Evolutionary conservation across 2,797 vertebrate species (phyloP).

Genomic region (Micromesistius poutassou): DNA sequence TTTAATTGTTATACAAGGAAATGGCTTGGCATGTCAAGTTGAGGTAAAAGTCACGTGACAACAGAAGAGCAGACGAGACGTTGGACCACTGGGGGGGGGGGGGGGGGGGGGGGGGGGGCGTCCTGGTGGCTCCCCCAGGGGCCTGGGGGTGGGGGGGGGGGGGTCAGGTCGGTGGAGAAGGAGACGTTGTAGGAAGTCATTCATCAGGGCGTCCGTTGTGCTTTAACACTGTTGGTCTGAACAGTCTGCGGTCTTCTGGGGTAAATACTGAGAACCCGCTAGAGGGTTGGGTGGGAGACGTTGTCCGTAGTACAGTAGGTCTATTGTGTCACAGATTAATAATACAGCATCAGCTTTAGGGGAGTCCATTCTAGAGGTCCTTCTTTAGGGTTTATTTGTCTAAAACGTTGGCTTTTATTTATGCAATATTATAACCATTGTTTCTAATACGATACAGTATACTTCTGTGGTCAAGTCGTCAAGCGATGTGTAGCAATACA

Average conservation of each 20-base stretch:
- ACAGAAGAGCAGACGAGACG: not conserved
- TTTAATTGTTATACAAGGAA: constrained; percentile 47
- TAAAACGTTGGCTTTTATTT: constrained; percentile 18
- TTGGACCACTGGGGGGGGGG: no score
- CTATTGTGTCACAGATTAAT: constrained; percentile 21
- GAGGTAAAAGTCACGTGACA: constrained; percentile 3
- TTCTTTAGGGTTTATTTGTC: constrained; percentile 14
- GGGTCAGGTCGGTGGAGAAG: not conserved
- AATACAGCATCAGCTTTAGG: constrained; percentile 7
- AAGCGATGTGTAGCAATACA: constrained; percentile 18
- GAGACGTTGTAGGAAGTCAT: not conserved
- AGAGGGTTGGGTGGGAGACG: not conserved
- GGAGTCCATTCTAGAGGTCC: constrained; percentile 5
- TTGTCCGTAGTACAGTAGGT: constrained; percentile 7
- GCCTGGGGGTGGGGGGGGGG: no score
- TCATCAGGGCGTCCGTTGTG: not conserved
- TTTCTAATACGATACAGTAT: constrained; percentile 23
- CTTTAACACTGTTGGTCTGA: not conserved
- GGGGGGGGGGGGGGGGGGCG: no score
- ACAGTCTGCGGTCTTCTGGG: not conserved
- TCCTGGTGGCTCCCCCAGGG: not conserved
- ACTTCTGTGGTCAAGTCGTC: constrained; percentile 22
- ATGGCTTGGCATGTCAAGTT: constrained; percentile 13
- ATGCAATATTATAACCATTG: constrained; percentile 21
- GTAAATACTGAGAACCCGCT: not conserved